Evolutionary conservation across 2,113 vertebrate genomes (phyloP).

Genomic region (Stigmatopora nigra): DNA sequence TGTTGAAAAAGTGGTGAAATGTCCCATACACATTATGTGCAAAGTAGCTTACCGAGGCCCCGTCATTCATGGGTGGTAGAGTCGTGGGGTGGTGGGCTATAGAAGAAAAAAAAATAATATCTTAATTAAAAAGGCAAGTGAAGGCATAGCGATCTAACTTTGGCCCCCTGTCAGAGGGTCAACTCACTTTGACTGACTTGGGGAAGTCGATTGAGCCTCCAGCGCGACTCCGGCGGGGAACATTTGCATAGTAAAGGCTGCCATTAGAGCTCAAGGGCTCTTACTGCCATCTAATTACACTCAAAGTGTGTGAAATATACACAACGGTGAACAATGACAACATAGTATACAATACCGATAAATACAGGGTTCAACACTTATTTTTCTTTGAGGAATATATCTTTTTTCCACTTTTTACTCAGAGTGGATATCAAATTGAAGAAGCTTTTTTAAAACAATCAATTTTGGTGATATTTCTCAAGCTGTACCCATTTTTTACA

Average conservation of each 20-base stretch:
- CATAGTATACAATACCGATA: neutral
- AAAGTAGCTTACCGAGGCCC: constrained; percentile 20
- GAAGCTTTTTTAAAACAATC: neutral
- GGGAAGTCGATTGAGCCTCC: constrained; percentile 32
- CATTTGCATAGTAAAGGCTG: constrained; percentile 41
- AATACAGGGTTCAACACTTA: neutral
- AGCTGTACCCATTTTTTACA: neutral
- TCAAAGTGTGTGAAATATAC: constrained; percentile 4
- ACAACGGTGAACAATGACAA: neutral
- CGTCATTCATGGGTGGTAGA: neutral
- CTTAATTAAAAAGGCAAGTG: constrained; percentile 37
- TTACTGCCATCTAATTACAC: constrained; percentile 7
- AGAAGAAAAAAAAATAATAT: constrained; percentile 27
- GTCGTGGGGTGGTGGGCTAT: too few relatives aligned
- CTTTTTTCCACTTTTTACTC: neutral
- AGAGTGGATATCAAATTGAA: neutral
- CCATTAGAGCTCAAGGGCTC: constrained; percentile 17
- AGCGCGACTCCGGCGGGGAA: constrained; percentile 17
- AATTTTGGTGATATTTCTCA: neutral
- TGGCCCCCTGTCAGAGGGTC: constrained; percentile 20
- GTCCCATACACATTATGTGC: constrained; percentile 5
- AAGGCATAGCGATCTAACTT: neutral
- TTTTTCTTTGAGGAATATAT: neutral
- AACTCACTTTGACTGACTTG: constrained; percentile 39
- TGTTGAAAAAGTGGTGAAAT: constrained; percentile 18